phyloP scores from a whole-genome alignment of 2,797 vertebrate genomes.

The Epinephelus awoara region DNA sequence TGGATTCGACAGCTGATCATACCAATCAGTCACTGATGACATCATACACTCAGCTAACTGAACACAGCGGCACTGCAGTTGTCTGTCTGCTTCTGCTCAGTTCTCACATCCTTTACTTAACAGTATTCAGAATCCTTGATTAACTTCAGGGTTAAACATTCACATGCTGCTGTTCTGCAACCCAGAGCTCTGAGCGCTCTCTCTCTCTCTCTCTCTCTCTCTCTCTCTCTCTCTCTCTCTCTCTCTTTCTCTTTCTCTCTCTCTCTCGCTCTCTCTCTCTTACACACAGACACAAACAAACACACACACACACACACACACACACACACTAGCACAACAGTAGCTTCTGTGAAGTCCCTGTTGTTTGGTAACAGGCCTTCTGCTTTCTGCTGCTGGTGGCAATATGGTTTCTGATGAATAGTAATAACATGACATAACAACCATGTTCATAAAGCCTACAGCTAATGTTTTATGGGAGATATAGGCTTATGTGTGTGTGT shows the following conservation, averaged over 20 bases:
- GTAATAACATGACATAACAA: not conserved
- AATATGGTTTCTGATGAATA: not conserved
- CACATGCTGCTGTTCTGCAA: constrained; percentile 10
- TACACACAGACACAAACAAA: too few relatives aligned
- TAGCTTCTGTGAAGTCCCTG: not conserved
- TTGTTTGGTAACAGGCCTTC: not conserved
- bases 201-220: too few relatives aligned
- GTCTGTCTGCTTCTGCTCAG: not conserved
- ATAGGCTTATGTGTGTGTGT: not conserved
- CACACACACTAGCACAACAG: too few relatives aligned
- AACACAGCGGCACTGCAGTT: constrained; percentile 16
- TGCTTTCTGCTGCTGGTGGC: not conserved
- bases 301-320: too few relatives aligned
- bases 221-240: too few relatives aligned
- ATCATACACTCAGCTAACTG: constrained; percentile 17
- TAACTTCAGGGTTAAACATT: constrained; percentile 1
- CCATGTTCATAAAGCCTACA: not conserved
- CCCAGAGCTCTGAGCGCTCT: not conserved
- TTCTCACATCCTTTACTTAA: not conserved
- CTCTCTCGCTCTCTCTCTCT: too few relatives aligned
- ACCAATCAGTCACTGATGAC: not conserved
- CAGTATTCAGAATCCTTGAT: constrained; percentile 4
- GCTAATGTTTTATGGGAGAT: too few relatives aligned
- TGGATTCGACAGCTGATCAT: not conserved
- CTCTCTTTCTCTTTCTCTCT: too few relatives aligned